Conservation (phyloP, 2,113 vertebrate species). For the Charadrius vociferus region DNA sequence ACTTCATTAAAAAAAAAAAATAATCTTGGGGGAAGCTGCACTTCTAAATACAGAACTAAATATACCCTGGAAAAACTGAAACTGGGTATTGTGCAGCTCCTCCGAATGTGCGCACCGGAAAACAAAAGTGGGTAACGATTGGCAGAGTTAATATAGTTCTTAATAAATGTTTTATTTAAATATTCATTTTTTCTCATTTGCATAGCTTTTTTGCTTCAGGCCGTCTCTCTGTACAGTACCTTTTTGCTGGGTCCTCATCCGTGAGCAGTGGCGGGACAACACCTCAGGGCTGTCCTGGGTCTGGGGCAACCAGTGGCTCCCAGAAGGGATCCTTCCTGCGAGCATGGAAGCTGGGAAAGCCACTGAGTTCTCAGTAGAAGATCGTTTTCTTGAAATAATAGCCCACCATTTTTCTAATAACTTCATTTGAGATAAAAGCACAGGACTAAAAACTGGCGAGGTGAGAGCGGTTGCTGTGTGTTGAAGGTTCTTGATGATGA, state of each 20-base stretch:
- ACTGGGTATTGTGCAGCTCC: neutral
- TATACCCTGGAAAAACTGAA: neutral
- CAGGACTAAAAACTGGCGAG: neutral
- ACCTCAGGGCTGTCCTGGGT: neutral
- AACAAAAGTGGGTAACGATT: constrained; percentile 23
- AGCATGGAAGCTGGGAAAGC: neutral
- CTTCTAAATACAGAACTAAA: constrained; percentile 29
- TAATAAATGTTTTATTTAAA: constrained; percentile 46
- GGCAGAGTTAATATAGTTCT: constrained; percentile 20
- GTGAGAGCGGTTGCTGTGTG: neutral
- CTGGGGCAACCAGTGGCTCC: neutral
- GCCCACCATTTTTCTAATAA: neutral
- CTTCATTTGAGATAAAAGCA: neutral
- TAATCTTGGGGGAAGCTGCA: neutral
- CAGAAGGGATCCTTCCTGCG: neutral
- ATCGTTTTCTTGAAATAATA: neutral
- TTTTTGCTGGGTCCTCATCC: neutral
- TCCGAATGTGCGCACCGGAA: rapidly evolving
- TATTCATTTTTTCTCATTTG: constrained; percentile 10
- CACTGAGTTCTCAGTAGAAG: neutral
- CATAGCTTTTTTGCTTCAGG: neutral
- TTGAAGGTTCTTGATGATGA: neutral
- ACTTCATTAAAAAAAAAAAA: neutral
- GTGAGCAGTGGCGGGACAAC: rapidly evolving
- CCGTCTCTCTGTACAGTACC: neutral